phyloP scores from a whole-genome alignment of 2,888 invertebrate genomes.

The Drosophila seclusa region DNA sequence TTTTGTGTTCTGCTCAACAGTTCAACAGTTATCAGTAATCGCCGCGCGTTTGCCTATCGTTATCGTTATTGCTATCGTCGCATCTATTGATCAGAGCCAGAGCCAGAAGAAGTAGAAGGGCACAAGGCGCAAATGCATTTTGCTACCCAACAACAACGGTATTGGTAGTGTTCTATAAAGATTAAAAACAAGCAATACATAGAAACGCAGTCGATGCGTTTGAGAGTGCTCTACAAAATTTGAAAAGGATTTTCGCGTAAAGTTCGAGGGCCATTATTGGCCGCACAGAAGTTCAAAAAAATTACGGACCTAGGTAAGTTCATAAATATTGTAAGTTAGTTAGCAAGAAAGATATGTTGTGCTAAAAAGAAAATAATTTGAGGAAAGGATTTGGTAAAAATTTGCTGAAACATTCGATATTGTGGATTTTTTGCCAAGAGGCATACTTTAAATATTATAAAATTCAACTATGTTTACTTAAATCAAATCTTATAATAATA shows the following conservation, averaged over 20 bases:
- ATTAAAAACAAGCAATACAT: not conserved
- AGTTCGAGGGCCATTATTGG: slow-evolving; percentile 27
- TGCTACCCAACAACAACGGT: slow-evolving; percentile 17
- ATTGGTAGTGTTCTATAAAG: slow-evolving; percentile 12
- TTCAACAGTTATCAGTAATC: slow-evolving; percentile 21
- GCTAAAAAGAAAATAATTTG: not conserved
- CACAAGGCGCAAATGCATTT: slow-evolving; percentile 37
- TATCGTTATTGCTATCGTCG: slow-evolving; percentile 30
- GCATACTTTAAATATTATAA: not conserved
- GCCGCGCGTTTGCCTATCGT: slow-evolving; percentile 47
- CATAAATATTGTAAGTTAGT: not conserved
- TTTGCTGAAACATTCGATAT: not conserved
- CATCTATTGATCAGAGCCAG: slow-evolving; percentile 11
- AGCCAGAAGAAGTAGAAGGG: slow-evolving; percentile 10
- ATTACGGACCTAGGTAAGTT: slow-evolving; percentile 49
- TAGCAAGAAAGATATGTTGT: not conserved
- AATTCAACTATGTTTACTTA: not conserved
- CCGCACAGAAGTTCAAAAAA: slow-evolving; percentile 20
- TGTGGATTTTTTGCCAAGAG: not conserved
- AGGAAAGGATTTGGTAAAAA: not conserved
- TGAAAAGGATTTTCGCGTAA: slow-evolving; percentile 31
- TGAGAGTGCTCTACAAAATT: slow-evolving; percentile 34
- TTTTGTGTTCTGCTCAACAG: slow-evolving; percentile 22
- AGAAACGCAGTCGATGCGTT: slow-evolving; percentile 12
- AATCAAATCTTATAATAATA: not conserved